Base-by-base conservation (phyloP, 2,113 vertebrate species). In the Macrotus californicus region DNA sequence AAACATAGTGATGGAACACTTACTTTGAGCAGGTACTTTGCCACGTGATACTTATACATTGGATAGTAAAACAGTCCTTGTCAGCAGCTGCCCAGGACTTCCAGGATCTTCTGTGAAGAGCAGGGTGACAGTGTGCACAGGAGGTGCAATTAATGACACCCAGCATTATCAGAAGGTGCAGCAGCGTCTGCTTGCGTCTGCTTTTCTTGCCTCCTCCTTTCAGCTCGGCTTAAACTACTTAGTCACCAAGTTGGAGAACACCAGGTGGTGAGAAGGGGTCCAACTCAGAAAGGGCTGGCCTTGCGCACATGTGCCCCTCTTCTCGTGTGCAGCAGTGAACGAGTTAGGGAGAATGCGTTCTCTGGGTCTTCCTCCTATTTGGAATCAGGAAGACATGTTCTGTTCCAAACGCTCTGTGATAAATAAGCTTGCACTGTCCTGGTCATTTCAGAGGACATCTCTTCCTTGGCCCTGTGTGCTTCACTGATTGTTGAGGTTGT, bases 141-240 rank as follows among this genome's bases (percentile, higher is more conserved):
- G 3, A 77, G 36, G 12, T 61, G 48, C 34, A 21, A 1, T 67
- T 18, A 79, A 61, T n/a, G 15, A n/a, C 26, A 15, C 16, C 1
- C 50, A 13, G 7, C 39, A 0, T 72, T 31, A 41, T 46, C 70
- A 56, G 22, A 48, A 59, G 59, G 21, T 8, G 29, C 41, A 59
- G 0, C 2, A 11, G 3, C 26, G 19, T 59, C 21, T 3, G 10
- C 22, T 43, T 77, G 3, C 26, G 19, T 59, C 21, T 3, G 10
- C 22, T 43, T 77, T 50, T 59, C 18, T 34, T 26, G 13, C 72
- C 15, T 48, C 70, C 18, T 10, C 72, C 43, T 81, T 59, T 70
- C 59, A 54, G 21, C 26, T 76, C 59, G 6, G 15, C 41, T 83
- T 91, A 66, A 89, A 75, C 31, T 5, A 1, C 22, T 16, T 26